phyloP scores from a whole-genome alignment of 2,113 vertebrate genomes.

The Furnarius figulus region DNA sequence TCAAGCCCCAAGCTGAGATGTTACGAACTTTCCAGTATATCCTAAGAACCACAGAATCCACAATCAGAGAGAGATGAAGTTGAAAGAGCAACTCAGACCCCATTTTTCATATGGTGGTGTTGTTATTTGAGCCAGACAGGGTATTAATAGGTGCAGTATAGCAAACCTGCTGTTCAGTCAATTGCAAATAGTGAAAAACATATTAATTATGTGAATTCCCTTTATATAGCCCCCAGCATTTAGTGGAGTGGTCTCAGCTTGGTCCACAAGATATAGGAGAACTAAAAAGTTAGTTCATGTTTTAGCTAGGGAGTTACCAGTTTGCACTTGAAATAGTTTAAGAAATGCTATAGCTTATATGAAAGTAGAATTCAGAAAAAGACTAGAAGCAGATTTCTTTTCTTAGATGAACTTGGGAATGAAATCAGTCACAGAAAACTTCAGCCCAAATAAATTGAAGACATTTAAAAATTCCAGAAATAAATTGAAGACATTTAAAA shows the following conservation, averaged over 20 bases:
- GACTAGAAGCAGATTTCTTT: neutral
- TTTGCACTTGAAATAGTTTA: neutral
- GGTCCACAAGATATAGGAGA: neutral
- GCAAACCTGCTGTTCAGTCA: neutral
- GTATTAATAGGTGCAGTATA: neutral
- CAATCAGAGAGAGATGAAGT: neutral
- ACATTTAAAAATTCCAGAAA: neutral
- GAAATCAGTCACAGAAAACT: neutral
- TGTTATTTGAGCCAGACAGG: neutral
- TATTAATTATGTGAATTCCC: neutral
- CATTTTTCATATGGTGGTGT: neutral
- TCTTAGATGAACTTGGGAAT: neutral
- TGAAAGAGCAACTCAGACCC: neutral
- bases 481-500: neutral
- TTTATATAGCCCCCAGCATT: neutral
- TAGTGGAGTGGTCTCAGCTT: neutral
- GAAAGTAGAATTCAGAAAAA: neutral
- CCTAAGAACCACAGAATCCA: neutral
- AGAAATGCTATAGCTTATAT: neutral
- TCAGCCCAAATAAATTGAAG: neutral
- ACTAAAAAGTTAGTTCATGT: neutral
- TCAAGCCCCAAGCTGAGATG: neutral
- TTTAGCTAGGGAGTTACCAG: neutral
- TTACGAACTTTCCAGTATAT: neutral
- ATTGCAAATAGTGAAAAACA: neutral